Evolutionary conservation across 92 coral and sea anemone genomes (phyloP), one percentile per base, ranked within the genome.

Genomic region (Paragorgia papillata): DNA sequence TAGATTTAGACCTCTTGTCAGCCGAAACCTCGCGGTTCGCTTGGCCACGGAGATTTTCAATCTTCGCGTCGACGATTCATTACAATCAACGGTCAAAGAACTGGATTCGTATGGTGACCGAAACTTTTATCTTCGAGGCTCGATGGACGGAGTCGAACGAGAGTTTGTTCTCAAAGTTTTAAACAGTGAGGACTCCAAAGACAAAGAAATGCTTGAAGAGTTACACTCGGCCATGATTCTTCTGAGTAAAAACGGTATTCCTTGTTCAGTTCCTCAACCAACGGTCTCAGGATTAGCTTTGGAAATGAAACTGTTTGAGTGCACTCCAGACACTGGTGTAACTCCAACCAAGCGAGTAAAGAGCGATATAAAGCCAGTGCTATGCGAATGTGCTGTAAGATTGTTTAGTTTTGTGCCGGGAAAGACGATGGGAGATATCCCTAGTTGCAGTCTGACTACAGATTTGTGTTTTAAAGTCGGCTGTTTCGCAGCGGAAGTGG

Each of bases 341-440:
- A 25, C 32, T 0, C 32, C 13, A 8, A 19, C 17, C 33, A 63
- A 63, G 48, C 46, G 25, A 46, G 59, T 19, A n/a, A 46, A 68
- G 14, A n/a, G 30, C 31, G 65, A 71, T 53, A 10, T 40, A 1
- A 24, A 71, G 28, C 20, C 32, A 25, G 33, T 39, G 1, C 63
- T 33, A 3, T 34, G 29, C 35, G 50, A 71, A 40, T 86, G 88
- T 61, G 88, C 85, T 63, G 70, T 89, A 15, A 80, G 88, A 27
- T 79, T 89, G 73, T 55, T 75, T 43, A 64, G 56, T 48, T 89
- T 73, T 83, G 55, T 89, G 28, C 86, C 82, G 4, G 94, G 94
- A 22, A 76, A 83, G 33, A 13, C 68, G 20, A 66, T 89, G 63
- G 21, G 82, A 18, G 86, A 87, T 69, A 64, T 77, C 44, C 84